Percentiles rank a stretch among this genome's conserved stretches.
These are phyloP conservation scores for Drosophila rhopaloa DNA, from an alignment of 1,140 invertebrate genomes.

Conservation along the genomic window DNA sequence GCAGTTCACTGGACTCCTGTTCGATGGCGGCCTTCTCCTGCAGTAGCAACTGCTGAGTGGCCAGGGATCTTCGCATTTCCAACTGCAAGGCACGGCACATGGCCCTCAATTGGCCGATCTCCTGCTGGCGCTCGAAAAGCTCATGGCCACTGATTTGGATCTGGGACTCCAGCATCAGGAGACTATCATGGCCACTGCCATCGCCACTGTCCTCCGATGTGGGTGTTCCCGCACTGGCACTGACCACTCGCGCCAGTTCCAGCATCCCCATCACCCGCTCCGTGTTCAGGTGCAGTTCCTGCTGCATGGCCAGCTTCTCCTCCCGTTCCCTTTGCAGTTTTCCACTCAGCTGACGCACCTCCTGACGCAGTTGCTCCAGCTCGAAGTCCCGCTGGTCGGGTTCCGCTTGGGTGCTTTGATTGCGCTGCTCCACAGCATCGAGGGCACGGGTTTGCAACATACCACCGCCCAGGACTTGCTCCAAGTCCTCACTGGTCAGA, in stretches of 20 bases:
- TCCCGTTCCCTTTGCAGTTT: conserved; percentile 87
- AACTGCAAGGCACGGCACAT: conserved; percentile 88
- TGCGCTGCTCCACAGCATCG: conserved; percentile 85
- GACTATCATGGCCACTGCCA: conserved; percentile 87
- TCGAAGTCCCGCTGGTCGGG: conserved; percentile 87
- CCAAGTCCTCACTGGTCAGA: conserved; percentile 89
- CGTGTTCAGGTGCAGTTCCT: conserved; percentile 90
- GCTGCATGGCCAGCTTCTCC: conserved; percentile 89
- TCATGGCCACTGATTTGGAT: conserved; percentile 90
- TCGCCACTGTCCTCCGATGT: conserved; percentile 86
- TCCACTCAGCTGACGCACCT: conserved; percentile 85
- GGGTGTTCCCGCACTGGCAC: conserved; percentile 74
- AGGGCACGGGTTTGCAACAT: conserved; percentile 82
- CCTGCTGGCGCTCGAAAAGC: conserved; percentile 90
- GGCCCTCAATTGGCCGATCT: conserved; percentile 89
- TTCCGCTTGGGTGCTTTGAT: conserved; percentile 88
- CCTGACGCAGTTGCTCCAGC: conserved; percentile 86
- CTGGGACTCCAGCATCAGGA: conserved; percentile 90
- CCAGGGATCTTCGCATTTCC: conserved; percentile 86
- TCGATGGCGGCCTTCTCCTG: conserved; percentile 90
- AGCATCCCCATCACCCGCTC: conserved; percentile 90
- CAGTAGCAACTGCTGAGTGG: conserved; percentile 88
- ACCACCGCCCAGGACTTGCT: conserved; percentile 88
- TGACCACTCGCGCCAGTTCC: conserved; percentile 83
- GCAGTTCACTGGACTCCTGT: conserved; percentile 89